Conservation (phyloP, 1,140 invertebrate genomes). For the Rhyacophila brunnea region DNA sequence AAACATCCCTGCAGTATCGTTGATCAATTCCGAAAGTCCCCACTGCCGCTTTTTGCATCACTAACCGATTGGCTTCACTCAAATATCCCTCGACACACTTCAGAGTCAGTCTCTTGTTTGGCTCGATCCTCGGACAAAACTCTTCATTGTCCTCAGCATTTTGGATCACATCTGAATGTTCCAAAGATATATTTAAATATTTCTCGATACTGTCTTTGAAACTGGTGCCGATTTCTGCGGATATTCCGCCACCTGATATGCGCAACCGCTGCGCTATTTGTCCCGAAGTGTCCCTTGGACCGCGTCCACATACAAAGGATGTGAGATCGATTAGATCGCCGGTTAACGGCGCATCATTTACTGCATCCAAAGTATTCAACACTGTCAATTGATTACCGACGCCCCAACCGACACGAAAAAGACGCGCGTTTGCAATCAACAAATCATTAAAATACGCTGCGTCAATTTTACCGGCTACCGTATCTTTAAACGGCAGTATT, state of each 20-base stretch:
- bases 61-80: conserved; percentile 7
- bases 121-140: conserved; percentile 17
- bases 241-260: conserved; percentile 27
- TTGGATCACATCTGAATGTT: conserved; percentile 31
- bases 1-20: conserved; percentile 59
- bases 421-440: conserved; percentile 63
- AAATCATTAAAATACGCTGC: conserved; percentile 63
- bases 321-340: conserved; percentile 38
- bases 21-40: conserved; percentile 39
- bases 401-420: conserved; percentile 75
- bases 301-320: conserved; percentile 38
- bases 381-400: conserved; percentile 62
- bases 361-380: conserved; percentile 42
- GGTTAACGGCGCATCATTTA: conserved; percentile 38
- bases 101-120: conserved; percentile 4
- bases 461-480: conserved; percentile 49
- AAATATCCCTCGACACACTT: conserved; percentile 11
- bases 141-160: background rate
- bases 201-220: conserved; percentile 43
- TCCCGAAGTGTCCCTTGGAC: conserved; percentile 42
- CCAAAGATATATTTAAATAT: conserved; percentile 33
- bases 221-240: conserved; percentile 7
- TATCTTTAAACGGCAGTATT: conserved; percentile 46
- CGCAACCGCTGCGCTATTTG: conserved; percentile 35
- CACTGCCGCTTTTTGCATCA: too few species aligned